These are phyloP conservation scores for Adelognathus sp. DNA, from an alignment of 2,888 invertebrate species.

Conservation along the genomic window DNA sequence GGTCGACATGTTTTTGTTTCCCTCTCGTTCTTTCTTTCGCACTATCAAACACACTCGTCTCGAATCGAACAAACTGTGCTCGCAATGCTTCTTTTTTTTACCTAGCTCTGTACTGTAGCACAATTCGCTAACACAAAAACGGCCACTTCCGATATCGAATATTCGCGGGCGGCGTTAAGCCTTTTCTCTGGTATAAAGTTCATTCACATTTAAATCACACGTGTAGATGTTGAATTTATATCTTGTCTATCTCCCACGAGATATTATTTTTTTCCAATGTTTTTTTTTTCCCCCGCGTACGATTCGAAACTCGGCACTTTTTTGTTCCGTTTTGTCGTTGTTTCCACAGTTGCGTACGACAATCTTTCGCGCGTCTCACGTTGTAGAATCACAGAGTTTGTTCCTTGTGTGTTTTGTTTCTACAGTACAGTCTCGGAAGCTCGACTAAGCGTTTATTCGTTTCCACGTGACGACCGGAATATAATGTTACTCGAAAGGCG, in stretches of 20 bases:
- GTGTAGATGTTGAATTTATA: background rate
- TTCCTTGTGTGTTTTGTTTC: background rate
- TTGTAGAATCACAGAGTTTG: background rate
- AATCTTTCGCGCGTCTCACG: constrained; percentile 47
- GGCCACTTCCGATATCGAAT: constrained; percentile 67
- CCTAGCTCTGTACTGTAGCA: background rate
- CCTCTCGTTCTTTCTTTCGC: constrained; percentile 22
- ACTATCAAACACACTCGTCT: constrained; percentile 54
- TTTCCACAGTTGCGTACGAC: constrained; percentile 17
- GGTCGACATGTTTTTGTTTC: constrained; percentile 86
- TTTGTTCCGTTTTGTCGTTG: constrained; percentile 6
- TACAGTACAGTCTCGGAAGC: constrained; percentile 34
- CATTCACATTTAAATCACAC: constrained; percentile 14
- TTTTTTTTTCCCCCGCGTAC: background rate
- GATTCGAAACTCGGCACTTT: constrained; percentile 55
- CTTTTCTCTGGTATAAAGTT: constrained; percentile 30
- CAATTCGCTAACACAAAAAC: constrained; percentile 69
- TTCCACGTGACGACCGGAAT: constrained; percentile 39
- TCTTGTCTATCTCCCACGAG: background rate
- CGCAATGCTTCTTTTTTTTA: background rate
- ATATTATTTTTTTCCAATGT: background rate
- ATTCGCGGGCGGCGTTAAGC: constrained; percentile 17
- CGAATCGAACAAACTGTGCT: constrained; percentile 13
- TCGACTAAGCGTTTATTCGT: constrained; percentile 41
- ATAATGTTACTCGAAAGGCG: constrained; percentile 70